These are phyloP conservation scores for Coregonus clupeaformis DNA, from an alignment of 2,113 vertebrate genomes.

Conservation along the genomic window DNA sequence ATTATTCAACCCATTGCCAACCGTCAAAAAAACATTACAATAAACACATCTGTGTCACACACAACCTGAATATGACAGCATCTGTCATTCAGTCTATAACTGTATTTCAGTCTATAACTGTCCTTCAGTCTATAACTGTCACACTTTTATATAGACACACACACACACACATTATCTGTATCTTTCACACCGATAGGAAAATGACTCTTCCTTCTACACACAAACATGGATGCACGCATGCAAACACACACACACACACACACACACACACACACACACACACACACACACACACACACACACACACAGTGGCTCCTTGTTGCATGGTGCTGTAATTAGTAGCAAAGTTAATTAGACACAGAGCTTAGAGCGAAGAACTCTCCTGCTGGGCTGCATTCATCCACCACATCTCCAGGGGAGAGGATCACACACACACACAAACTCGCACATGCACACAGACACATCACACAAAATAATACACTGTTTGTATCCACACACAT, in stretches of 20 bases:
- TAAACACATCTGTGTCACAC: too few species aligned
- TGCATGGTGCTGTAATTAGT: constrained; percentile 44
- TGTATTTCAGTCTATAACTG: too few species aligned
- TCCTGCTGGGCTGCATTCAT: constrained; percentile 62
- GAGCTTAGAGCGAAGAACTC: constrained; percentile 37
- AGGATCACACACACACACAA: too few species aligned
- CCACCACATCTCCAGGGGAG: constrained; percentile 48
- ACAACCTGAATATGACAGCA: too few species aligned
- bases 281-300: not conserved
- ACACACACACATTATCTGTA: not conserved
- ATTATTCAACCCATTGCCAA: too few species aligned
- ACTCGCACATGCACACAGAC: too few species aligned
- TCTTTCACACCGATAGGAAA: not conserved
- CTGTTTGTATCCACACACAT: not conserved
- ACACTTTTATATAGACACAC: too few species aligned
- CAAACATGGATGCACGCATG: not conserved
- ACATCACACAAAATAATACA: constrained; percentile 6
- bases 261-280: not conserved
- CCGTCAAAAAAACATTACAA: too few species aligned
- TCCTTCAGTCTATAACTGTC: not conserved
- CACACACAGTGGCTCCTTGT: not conserved
- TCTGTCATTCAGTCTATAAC: too few species aligned
- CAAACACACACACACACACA: not conserved
- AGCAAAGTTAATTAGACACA: constrained; percentile 69
- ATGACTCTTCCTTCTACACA: not conserved